Conservation (phyloP, 2,888 invertebrate genomes). For the Thumatha senex region DNA sequence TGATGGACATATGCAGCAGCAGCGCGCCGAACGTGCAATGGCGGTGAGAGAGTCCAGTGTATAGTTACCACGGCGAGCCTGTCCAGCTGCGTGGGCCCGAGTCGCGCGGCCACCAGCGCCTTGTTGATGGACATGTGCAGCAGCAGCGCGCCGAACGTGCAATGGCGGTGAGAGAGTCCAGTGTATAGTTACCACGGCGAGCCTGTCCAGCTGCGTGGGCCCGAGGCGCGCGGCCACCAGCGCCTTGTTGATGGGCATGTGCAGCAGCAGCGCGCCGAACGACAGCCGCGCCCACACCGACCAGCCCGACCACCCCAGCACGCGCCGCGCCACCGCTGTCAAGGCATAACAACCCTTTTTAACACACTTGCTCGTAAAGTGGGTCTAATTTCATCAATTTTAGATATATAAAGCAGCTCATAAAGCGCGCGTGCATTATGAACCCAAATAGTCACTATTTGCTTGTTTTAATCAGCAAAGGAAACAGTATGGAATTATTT, state of each 20-base stretch:
- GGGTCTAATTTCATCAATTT: no score
- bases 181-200: constrained; percentile 45
- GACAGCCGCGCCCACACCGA: constrained; percentile 67
- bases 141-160: constrained; percentile 72
- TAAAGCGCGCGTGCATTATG: no score
- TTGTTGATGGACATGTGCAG: constrained; percentile 75
- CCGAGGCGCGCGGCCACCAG: constrained; percentile 56
- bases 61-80: constrained; percentile 50
- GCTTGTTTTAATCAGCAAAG: no score
- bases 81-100: constrained; percentile 56
- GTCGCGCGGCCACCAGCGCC: constrained; percentile 58
- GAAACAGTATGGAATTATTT: no score
- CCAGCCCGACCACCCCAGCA: constrained; percentile 62
- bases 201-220: constrained; percentile 58
- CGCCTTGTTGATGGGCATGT: constrained; percentile 72
- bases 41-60: no score
- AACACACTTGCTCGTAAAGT: no score
- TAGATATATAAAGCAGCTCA: no score
- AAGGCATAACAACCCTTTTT: neutral
- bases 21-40: constrained; percentile 72
- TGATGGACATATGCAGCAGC: constrained; percentile 72
- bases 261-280: constrained; percentile 73
- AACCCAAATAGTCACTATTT: no score
- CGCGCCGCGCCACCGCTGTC: constrained; percentile 54
- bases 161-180: no score